These are phyloP conservation scores for Trematomus bernacchii DNA, from an alignment of 2,797 vertebrate species.

Conservation along the genomic window DNA sequence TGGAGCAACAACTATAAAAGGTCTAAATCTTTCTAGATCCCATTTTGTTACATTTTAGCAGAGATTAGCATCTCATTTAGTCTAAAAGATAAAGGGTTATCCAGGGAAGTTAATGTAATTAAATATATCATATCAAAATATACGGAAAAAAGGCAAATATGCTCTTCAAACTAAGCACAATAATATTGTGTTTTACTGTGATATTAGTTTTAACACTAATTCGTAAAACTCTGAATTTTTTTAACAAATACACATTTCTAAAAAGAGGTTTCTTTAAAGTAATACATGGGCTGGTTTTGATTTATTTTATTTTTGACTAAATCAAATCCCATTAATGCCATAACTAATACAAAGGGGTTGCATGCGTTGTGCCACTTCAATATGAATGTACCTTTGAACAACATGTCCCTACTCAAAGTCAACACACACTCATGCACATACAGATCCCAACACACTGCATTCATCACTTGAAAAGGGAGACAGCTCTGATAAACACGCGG, in stretches of 20 bases:
- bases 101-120: not conserved
- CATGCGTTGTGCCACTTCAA: not conserved
- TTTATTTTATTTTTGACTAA: not conserved
- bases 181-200: not conserved
- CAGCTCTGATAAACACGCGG: not conserved
- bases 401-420: not conserved
- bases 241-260: not conserved
- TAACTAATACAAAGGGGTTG: not conserved
- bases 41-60: constrained; percentile 4
- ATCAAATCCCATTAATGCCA: not conserved
- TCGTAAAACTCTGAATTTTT: not conserved
- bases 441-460: not conserved
- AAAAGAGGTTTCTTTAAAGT: not conserved
- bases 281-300: not conserved
- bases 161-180: not conserved
- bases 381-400: not conserved
- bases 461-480: not conserved
- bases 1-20: not conserved
- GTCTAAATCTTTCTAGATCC: not conserved
- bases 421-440: not conserved
- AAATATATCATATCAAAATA: not conserved
- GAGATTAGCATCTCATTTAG: not conserved
- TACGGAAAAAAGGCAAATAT: not conserved
- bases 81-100: not conserved
- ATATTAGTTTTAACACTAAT: not conserved